phyloP scores from a whole-genome alignment of 2,113 vertebrate species.

The Xyrauchen texanus region DNA sequence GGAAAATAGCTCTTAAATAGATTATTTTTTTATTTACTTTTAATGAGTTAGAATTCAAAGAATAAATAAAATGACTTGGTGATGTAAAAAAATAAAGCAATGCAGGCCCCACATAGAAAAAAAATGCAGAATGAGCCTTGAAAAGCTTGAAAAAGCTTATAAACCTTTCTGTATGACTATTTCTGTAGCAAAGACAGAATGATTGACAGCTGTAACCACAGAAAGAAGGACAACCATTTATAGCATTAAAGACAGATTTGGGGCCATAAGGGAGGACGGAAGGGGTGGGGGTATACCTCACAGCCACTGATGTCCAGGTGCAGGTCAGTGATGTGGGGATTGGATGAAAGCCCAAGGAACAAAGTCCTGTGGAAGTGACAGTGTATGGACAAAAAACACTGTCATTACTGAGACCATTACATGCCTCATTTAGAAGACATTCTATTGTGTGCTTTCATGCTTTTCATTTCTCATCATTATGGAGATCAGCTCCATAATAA shows the following conservation, averaged over 20 bases:
- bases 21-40: too few relatives aligned
- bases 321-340: slow-evolving; percentile 84
- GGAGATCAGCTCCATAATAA: slow-evolving; percentile 41
- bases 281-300: slow-evolving; percentile 73
- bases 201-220: neutral
- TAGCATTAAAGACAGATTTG: slow-evolving; percentile 21
- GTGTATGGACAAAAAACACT: slow-evolving; percentile 34
- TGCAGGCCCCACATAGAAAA: neutral
- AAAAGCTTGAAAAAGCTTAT: neutral
- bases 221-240: slow-evolving; percentile 24
- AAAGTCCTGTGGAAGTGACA: slow-evolving; percentile 75
- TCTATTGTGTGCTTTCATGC: neutral
- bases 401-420: slow-evolving; percentile 3
- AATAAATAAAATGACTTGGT: neutral
- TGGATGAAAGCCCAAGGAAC: slow-evolving; percentile 85
- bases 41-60: too few relatives aligned
- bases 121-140: slow-evolving; percentile 1
- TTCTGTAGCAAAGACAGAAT: neutral
- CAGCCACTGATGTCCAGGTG: slow-evolving; percentile 88
- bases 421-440: neutral
- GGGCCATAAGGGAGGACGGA: neutral
- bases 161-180: neutral
- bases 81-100: slow-evolving; percentile 1
- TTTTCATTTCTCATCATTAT: too few relatives aligned
- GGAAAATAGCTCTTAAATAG: too few relatives aligned